phyloP scores from a whole-genome alignment of 1,140 invertebrate genomes.

The Drosophila simulans region DNA sequence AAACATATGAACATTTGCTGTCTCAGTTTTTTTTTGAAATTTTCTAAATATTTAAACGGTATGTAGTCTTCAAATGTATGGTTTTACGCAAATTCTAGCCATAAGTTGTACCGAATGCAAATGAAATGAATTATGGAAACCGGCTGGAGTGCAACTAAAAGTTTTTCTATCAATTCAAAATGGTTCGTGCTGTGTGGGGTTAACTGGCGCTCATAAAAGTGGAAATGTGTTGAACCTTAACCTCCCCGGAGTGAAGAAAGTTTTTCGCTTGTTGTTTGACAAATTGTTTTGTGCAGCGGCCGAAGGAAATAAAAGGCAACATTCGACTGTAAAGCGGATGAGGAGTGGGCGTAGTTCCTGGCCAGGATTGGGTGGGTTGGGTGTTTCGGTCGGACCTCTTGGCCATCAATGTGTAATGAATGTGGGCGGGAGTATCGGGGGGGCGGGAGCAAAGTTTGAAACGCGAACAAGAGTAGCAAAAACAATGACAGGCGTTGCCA shows the following conservation, averaged over 20 bases:
- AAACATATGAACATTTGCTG: too few relatives aligned
- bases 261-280: slow-evolving; percentile 63
- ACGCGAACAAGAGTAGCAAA: slow-evolving; percentile 45
- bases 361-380: neutral
- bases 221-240: slow-evolving; percentile 25
- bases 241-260: slow-evolving; percentile 33
- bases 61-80: neutral
- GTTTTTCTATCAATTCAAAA: slow-evolving; percentile 3
- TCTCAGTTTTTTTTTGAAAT: too few relatives aligned
- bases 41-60: too few relatives aligned
- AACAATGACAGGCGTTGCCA: slow-evolving; percentile 50
- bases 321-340: slow-evolving; percentile 17
- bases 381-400: slow-evolving; percentile 4
- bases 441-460: slow-evolving; percentile 63
- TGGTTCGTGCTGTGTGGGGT: neutral
- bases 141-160: neutral
- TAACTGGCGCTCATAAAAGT: slow-evolving; percentile 20
- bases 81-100: neutral
- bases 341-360: neutral
- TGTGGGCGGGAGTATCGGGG: slow-evolving; percentile 22
- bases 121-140: neutral
- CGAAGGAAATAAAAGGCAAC: slow-evolving; percentile 46
- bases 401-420: slow-evolving; percentile 59
- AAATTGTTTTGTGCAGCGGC: slow-evolving; percentile 63
- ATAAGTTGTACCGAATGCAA: neutral